Base-by-base conservation (phyloP, 2,113 vertebrate genomes). In the Neopipo cinnamomea region DNA sequence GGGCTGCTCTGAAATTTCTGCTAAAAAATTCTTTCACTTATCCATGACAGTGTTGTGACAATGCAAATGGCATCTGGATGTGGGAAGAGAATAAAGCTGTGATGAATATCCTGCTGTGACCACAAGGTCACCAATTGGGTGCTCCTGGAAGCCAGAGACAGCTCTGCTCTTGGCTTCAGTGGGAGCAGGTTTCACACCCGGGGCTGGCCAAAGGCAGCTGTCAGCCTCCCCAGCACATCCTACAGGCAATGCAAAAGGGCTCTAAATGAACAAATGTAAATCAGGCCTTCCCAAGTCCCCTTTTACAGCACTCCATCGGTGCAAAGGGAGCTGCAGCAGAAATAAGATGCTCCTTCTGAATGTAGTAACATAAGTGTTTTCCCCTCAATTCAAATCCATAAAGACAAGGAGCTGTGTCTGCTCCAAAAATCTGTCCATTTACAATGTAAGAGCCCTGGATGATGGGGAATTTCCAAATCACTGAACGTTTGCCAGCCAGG, bases 151-250 rank as follows among this genome's bases (percentile, higher is more conserved):
- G 67, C 16, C 81, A 37, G 55, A 7, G 59, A 70, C 67, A 94
- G 90, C 63, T 92, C 37, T 78, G 82, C 76, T 63, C 5, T 17
- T 0, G 2, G 33, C 52, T 90, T 90, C 90, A 49, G 80, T 12
- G 82, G 79, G 79, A 53, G 75, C 52, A 88, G 59, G 72, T 67
- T 95, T 93, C 90, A 86, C 85, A 84, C 52, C 85, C 2, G 3
- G 62, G 74, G 75, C 85, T 77, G 71, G 30, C 88, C 75, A 91
- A 89, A 94, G 74, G 46, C 4, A 3, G 55, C 91, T 73, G 41
- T 63, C 72, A 91, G 72, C n/a, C 56, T 33, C 82, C 83, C 68
- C 16, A 22, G 37, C 68, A 75, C 44, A 39, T 13, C 11, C 0
- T 61, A 71, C 72, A 86, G 67, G 78, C 39, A 74, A 22, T 4